Percentiles rank a stretch among this genome's conserved stretches.
These are phyloP conservation scores for Saturnia japonica DNA, from an alignment of 2,888 invertebrate species.

Conservation along the genomic window DNA sequence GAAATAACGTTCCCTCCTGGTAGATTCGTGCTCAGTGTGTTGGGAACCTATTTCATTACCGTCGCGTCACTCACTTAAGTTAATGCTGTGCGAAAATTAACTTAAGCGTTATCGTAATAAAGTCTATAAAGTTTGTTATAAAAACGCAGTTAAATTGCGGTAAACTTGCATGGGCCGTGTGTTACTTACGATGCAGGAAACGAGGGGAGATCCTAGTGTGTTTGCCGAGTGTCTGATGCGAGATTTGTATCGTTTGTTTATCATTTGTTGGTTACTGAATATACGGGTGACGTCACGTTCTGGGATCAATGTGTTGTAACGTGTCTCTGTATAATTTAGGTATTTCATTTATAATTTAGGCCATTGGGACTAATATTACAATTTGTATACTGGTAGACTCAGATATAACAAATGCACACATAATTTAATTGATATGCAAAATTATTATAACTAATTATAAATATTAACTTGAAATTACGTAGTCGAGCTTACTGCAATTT, in stretches of 20 bases:
- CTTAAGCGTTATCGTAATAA: conserved; percentile 48
- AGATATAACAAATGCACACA: too few relatives aligned
- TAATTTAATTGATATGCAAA: too few relatives aligned
- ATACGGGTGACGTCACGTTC: conserved; percentile 55
- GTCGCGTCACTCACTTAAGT: conserved; percentile 28
- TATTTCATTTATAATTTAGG: not conserved
- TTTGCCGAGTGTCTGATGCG: conserved; percentile 59
- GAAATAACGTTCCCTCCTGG: conserved; percentile 72
- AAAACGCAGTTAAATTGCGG: conserved; percentile 44
- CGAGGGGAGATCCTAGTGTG: conserved; percentile 70
- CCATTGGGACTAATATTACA: not conserved
- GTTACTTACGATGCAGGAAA: conserved; percentile 73
- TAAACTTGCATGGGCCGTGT: conserved; percentile 60
- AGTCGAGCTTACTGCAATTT: not conserved
- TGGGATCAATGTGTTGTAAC: conserved; percentile 18
- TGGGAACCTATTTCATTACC: conserved; percentile 47
- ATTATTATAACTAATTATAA: conserved; percentile 26
- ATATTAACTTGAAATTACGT: not conserved
- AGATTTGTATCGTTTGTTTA: conserved; percentile 66
- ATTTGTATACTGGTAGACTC: not conserved
- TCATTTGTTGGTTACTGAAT: conserved; percentile 56
- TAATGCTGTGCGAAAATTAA: conserved; percentile 47
- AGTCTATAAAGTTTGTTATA: conserved; percentile 32
- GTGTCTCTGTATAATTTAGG: not conserved
- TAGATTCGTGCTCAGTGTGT: conserved; percentile 63